Base-by-base conservation (phyloP, 2,888 invertebrate species). In the Lacanobia oleracea region DNA sequence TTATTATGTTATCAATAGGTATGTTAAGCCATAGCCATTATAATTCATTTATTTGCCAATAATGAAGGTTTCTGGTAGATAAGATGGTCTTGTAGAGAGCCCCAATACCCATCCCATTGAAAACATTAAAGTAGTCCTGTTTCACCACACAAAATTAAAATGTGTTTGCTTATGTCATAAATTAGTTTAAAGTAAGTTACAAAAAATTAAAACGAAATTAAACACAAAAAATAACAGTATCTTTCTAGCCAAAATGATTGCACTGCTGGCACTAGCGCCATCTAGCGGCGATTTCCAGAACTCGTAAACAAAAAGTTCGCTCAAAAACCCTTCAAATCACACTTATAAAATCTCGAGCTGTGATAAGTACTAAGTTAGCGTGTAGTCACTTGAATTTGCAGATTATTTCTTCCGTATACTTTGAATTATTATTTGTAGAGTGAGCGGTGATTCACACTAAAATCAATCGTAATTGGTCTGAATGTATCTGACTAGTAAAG, bases 371-470 rank as follows among this genome's bases (percentile, higher is more conserved):
- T 33, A 33, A 33, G 33, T 33, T 33, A 33, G 33, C 4, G 33
- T 33, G 33, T 6, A 33, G 57, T 62, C 56, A 71, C 66, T 70
- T 67, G 16, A 59, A 67, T 62, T 71, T 74, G 68, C 78, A 77
- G 77, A 81, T 81, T 65, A 81, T 51, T 79, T 68, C 72, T 71
- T 77, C 86, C 81, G 83, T 79, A 72, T 75, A 77, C 73, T 76
- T 83, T 77, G 86, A 86, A 87, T 87, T 84, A 85, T 78, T 75
- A 74, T 77, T 73, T 12, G 53, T 14, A 6, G 43, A 27, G 1
- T 53, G 16, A 48, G 21, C 54, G n/a, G 37, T 18, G 16, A 12
- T 12, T 40, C 10, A 37, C 48, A 48, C 48, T 48, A 37, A 27
- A 21, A n/a, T 6, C 0, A 57, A 57, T 57, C 7, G 0, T 18